Conservation (phyloP, 1,140 invertebrate genomes). For the Epicauta chinensis region DNA sequence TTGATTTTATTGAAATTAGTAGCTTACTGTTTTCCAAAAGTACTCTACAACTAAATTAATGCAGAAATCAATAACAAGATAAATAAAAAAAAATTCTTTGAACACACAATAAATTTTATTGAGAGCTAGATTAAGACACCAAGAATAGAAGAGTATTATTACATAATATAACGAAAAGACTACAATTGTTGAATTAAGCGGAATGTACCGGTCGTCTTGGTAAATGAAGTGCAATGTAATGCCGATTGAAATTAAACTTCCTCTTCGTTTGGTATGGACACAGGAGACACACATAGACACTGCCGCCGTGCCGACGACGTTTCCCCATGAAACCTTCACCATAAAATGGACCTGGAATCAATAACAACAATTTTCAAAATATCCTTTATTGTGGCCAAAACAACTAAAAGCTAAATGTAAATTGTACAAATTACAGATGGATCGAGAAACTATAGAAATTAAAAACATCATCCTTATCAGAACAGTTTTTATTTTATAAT, state of each 20-base stretch:
- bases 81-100: not conserved
- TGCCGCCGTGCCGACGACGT: too few species aligned
- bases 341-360: not conserved
- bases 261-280: not conserved
- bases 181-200: too few species aligned
- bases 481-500: not conserved
- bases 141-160: too few species aligned
- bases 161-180: too few species aligned
- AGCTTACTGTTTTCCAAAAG: not conserved
- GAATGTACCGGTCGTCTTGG: too few species aligned
- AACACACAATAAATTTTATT: too few species aligned
- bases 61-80: constrained; percentile 19
- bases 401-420: not conserved
- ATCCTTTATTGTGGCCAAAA: not conserved
- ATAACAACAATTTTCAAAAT: not conserved
- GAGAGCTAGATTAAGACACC: too few species aligned
- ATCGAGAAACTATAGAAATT: too few species aligned
- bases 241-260: constrained; percentile 1
- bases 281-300: not conserved
- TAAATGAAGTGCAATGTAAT: not conserved
- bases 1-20: constrained; percentile 15
- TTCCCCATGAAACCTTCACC: too few species aligned
- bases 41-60: constrained; percentile 1
- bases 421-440: not conserved
- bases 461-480: too few species aligned